Evolutionary conservation across 2,113 vertebrate species (phyloP).

Genomic region (Mugil cephalus): DNA sequence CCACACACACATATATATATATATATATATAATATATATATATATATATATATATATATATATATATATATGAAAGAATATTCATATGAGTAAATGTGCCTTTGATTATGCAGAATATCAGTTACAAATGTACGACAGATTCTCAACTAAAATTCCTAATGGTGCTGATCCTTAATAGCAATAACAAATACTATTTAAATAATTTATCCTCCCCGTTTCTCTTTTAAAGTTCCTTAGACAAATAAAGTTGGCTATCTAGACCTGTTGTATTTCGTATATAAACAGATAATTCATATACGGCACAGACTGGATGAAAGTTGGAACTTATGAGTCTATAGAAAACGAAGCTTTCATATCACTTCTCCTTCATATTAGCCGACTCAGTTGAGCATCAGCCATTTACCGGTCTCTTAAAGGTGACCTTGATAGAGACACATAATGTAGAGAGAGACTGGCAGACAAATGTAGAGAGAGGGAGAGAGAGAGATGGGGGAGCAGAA

Average conservation of each 20-base stretch:
- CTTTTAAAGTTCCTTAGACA: neutral
- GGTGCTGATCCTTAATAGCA: too few relatives aligned
- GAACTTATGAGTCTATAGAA: neutral
- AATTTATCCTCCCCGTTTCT: neutral
- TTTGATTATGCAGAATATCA: too few relatives aligned
- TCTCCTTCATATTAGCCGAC: neutral
- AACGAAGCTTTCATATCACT: too few relatives aligned
- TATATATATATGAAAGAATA: too few relatives aligned
- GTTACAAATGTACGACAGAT: too few relatives aligned
- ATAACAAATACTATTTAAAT: neutral
- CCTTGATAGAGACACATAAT: slow-evolving; percentile 27
- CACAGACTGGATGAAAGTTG: neutral
- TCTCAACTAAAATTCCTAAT: too few relatives aligned
- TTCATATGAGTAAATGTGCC: too few relatives aligned
- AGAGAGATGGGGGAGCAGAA: neutral
- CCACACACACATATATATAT: too few relatives aligned
- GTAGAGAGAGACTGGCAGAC: neutral
- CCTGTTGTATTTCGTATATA: neutral
- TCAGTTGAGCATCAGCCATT: slow-evolving; percentile 9
- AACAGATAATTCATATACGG: too few relatives aligned
- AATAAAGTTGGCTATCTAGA: neutral
- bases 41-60: too few relatives aligned
- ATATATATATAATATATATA: too few relatives aligned
- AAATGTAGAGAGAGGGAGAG: neutral
- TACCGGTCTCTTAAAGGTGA: slow-evolving; percentile 21